Base-by-base conservation (phyloP, 2,888 invertebrate species). In the Drosophila anceps region DNA sequence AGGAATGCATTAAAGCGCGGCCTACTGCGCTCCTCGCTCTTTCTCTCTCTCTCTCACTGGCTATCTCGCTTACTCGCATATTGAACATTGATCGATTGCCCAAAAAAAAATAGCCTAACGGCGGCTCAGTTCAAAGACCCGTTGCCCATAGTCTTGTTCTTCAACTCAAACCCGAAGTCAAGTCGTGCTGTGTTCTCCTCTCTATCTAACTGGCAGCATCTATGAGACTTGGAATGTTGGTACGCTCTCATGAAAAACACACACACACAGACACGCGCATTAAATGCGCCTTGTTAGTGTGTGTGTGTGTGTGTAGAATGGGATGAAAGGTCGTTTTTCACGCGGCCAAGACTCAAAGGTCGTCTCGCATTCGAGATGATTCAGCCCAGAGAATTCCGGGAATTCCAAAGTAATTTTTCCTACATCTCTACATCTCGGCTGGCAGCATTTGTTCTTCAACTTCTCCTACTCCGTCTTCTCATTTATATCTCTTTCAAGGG, bases 261-360 rank as follows among this genome's bases (percentile, higher is more conserved):
- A 58, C 35, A 39, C 53, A 66, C 44, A 59, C 12, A 18, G 24
- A 44, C 39, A 35, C 64, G 65, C 57, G 77, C 69, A 77, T 77
- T 81, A 58, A 81, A 83, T 81, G 82, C 74, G 76, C 73, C 89
- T 84, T 73, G 90, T 85, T 85, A 85, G 90, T 84, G 81, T 82
- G 68, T 75, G 75, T 73, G 90, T 85, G 90, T 90, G 90, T 84
- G 81, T 82, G 68, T 75, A 77, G 73, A 82, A 89, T 90, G 68
- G 68, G 88, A 70, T 81, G 86, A 86, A 90, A 86, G 86, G 86
- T 86, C 90, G 86, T 88, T 85, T 88, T 86, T 90, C 90, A 89
- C 85, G 88, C 90, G 85, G 76, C 46, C 74, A 71, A 67, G 65
- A 76, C 73, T 87, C 82, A 87, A 87, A 89, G 80, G 84, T 82